Percentiles rank a stretch among this genome's conserved stretches.
Evolutionary conservation across 37 sponge, comb jelly and placozoan species (phyloP).

Genomic region (Trichoplax adhaerens): DNA sequence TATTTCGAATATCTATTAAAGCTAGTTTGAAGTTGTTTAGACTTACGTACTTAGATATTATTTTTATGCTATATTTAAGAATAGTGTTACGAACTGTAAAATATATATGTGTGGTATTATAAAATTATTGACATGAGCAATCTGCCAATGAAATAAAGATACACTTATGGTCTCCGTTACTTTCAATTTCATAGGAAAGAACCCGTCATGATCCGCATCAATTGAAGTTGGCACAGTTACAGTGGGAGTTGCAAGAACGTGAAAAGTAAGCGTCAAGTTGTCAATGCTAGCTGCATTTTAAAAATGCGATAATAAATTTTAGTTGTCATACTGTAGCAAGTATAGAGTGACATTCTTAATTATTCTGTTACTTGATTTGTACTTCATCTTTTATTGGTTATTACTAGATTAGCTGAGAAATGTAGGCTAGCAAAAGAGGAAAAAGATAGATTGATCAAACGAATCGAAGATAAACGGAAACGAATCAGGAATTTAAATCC

Average conservation of each 20-base stretch:
- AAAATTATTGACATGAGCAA: not conserved
- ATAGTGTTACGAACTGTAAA: too few relatives aligned
- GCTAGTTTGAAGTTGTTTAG: too few relatives aligned
- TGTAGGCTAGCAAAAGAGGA: constrained; percentile 15
- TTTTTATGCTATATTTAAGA: too few relatives aligned
- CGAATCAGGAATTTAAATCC: too few relatives aligned
- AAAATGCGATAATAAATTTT: too few relatives aligned
- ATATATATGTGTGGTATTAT: too few relatives aligned
- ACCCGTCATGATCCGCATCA: constrained; percentile 41
- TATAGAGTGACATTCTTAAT: not conserved
- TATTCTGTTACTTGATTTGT: not conserved
- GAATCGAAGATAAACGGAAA: too few relatives aligned
- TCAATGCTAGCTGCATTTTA: too few relatives aligned
- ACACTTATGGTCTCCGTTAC: not conserved
- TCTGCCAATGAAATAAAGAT: not conserved
- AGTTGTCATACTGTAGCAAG: too few relatives aligned
- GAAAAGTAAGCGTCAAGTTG: constrained; percentile 20
- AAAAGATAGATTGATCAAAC: too few relatives aligned
- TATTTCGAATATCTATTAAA: too few relatives aligned
- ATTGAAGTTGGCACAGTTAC: constrained; percentile 49
- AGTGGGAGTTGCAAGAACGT: constrained; percentile 68
- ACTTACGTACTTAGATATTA: too few relatives aligned
- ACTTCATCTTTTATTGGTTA: not conserved
- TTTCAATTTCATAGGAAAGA: constrained; percentile 15
- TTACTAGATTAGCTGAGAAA: constrained; percentile 25